phyloP scores from a whole-genome alignment of 2,888 invertebrate genomes.

The Melieria omissa region DNA sequence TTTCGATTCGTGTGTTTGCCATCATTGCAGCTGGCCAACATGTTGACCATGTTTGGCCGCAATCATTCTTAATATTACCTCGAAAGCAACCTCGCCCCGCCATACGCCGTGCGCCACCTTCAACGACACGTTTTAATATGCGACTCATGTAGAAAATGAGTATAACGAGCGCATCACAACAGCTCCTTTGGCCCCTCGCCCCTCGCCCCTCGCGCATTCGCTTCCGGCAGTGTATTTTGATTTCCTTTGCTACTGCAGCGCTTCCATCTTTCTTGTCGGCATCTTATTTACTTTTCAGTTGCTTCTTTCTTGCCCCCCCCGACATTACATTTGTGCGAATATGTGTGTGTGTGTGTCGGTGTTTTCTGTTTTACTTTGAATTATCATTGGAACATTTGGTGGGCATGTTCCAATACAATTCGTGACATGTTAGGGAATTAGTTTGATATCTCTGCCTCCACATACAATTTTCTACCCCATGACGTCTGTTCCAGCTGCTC shows the following conservation, averaged over 20 bases:
- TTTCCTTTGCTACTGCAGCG: constrained; percentile 8
- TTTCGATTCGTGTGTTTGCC: too few relatives aligned
- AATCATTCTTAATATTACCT: constrained; percentile 30
- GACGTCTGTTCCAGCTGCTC: not conserved
- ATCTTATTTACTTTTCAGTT: not conserved
- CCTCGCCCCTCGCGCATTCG: constrained; percentile 30
- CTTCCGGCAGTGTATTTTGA: constrained; percentile 9
- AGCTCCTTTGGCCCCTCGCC: not conserved
- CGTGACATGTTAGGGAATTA: constrained; percentile 63
- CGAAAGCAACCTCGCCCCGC: not conserved
- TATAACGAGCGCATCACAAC: constrained; percentile 46
- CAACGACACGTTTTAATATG: constrained; percentile 53
- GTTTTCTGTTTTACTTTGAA: constrained; percentile 14
- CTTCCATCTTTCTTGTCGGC: not conserved
- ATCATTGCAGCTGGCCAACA: too few relatives aligned
- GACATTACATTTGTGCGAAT: not conserved
- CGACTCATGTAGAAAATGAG: constrained; percentile 63
- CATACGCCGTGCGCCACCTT: not conserved
- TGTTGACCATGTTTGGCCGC: constrained; percentile 13
- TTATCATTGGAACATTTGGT: constrained; percentile 35
- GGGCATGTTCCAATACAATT: constrained; percentile 61
- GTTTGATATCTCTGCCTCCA: constrained; percentile 21
- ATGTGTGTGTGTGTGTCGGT: constrained; percentile 12
- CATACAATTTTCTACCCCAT: too few relatives aligned
- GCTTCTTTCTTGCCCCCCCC: not conserved